Evolutionary conservation across 1,140 invertebrate species (phyloP).

Genomic region (Cotesia typhae): DNA sequence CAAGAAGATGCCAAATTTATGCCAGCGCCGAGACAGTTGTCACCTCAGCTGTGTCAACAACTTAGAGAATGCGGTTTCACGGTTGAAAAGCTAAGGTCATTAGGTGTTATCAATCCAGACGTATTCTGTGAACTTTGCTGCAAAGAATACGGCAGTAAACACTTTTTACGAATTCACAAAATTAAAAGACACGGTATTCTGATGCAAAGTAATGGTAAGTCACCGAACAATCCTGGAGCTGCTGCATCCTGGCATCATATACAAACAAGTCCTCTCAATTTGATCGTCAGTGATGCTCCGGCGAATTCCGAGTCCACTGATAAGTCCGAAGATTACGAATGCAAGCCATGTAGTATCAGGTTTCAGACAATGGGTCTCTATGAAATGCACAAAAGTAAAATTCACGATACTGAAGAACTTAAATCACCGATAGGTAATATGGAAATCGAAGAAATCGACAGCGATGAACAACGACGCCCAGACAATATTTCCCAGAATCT

Average conservation of each 20-base stretch:
- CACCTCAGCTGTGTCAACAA: slow-evolving; percentile 71
- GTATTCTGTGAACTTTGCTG: slow-evolving; percentile 94
- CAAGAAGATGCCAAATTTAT: slow-evolving; percentile 68
- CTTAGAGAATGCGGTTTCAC: slow-evolving; percentile 73
- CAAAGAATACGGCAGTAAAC: slow-evolving; percentile 96
- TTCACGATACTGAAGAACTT: slow-evolving; percentile 61
- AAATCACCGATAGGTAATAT: slow-evolving; percentile 46
- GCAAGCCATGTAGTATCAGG: slow-evolving; percentile 67
- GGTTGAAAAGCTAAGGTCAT: slow-evolving; percentile 74
- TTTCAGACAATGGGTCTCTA: slow-evolving; percentile 69
- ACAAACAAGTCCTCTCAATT: slow-evolving; percentile 71
- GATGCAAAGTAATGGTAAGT: slow-evolving; percentile 68
- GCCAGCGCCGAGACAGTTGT: slow-evolving; percentile 69
- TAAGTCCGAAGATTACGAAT: slow-evolving; percentile 63
- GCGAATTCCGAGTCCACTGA: slow-evolving; percentile 54
- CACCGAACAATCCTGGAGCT: slow-evolving; percentile 57
- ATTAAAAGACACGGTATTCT: slow-evolving; percentile 81
- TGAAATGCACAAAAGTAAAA: slow-evolving; percentile 63
- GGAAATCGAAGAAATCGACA: slow-evolving; percentile 40
- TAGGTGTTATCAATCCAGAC: slow-evolving; percentile 85
- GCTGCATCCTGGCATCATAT: slow-evolving; percentile 65
- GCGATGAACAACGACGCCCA: slow-evolving; percentile 47
- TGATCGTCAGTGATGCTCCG: slow-evolving; percentile 69
- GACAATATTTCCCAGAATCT: slow-evolving; percentile 80
- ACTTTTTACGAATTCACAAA: slow-evolving; percentile 91